phyloP scores from a whole-genome alignment of 2,797 vertebrate genomes.

The Pseudochirops corinnae region DNA sequence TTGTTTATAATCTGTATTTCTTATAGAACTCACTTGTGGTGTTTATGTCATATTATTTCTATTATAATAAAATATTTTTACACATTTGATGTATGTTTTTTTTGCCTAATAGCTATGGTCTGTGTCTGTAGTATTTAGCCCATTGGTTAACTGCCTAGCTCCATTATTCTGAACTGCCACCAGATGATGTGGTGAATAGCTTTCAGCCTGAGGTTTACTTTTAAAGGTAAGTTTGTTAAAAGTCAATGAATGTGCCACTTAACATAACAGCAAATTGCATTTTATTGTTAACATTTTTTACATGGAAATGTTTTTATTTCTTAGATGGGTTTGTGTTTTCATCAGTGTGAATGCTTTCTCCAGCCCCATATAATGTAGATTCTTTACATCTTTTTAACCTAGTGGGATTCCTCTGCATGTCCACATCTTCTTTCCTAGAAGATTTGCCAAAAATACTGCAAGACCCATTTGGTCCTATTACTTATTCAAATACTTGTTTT shows the following conservation, averaged over 20 bases:
- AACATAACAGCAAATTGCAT: background rate
- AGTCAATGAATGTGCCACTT: background rate
- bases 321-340: background rate
- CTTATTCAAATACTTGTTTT: background rate
- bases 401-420: background rate
- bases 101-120: background rate
- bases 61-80: background rate
- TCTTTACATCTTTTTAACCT: background rate
- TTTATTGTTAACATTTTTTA: background rate
- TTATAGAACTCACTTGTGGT: conserved; percentile 4
- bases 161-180: background rate
- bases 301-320: background rate
- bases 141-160: background rate
- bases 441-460: background rate
- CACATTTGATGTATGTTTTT: background rate
- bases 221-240: background rate
- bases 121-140: background rate
- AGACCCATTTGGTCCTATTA: background rate
- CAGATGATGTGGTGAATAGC: background rate
- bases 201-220: background rate
- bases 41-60: conserved; percentile 14
- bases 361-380: background rate
- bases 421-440: background rate
- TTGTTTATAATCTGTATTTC: conserved; percentile 22
- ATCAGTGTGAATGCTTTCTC: background rate